phyloP scores from a whole-genome alignment of 2,113 vertebrate genomes.

The Ammodytes dubius region DNA sequence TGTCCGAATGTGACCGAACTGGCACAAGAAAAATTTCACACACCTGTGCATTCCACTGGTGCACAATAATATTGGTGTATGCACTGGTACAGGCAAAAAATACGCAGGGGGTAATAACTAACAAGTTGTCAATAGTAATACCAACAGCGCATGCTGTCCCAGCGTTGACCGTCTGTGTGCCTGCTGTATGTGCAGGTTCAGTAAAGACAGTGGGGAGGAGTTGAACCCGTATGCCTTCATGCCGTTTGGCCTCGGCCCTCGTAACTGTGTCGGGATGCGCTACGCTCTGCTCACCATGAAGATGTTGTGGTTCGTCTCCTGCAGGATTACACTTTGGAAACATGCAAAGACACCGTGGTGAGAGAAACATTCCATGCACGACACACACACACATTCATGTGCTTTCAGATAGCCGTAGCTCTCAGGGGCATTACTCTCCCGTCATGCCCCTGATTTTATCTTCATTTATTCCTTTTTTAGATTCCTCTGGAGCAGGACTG shows the following conservation, averaged over 20 bases:
- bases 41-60: no score
- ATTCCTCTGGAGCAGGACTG: conserved; percentile 63
- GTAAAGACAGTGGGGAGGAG: conserved; percentile 56
- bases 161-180: not conserved
- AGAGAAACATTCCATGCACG: not conserved
- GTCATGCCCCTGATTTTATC: not conserved
- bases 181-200: conserved; percentile 64
- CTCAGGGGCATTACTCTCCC: not conserved
- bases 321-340: conserved; percentile 70
- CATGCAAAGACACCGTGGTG: conserved; percentile 70
- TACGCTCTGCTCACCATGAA: conserved; percentile 72
- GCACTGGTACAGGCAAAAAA: no score
- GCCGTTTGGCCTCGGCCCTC: conserved; percentile 76
- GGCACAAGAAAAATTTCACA: no score
- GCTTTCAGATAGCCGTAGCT: not conserved
- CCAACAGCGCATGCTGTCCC: no score
- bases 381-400: not conserved
- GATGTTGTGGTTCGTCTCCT: conserved; percentile 65
- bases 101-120: no score
- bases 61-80: no score
- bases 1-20: no score
- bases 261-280: conserved; percentile 80
- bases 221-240: conserved; percentile 67
- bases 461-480: conserved; percentile 39
- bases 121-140: no score